These are phyloP conservation scores for Laupala kohalensis DNA, from an alignment of 1,140 invertebrate species.

Conservation along the genomic window DNA sequence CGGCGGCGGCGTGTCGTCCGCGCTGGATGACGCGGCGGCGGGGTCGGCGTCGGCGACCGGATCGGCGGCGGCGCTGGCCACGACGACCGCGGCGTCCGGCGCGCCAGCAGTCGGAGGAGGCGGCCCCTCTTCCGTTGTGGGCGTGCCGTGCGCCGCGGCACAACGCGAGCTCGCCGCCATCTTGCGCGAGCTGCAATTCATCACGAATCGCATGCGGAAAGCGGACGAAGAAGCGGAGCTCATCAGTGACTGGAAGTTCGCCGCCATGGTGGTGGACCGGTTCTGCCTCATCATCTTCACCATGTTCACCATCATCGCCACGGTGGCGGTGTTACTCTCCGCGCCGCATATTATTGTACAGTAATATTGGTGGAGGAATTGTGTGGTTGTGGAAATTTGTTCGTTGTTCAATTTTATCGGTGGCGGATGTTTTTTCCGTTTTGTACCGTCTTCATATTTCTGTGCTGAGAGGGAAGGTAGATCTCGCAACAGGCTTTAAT, in stretches of 20 bases:
- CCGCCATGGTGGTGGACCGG: conserved; percentile 96
- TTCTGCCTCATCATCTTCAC: conserved; percentile 95
- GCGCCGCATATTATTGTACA: conserved; percentile 93
- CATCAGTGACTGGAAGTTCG: conserved; percentile 97
- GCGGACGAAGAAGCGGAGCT: conserved; percentile 81
- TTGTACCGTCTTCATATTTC: too few relatives aligned
- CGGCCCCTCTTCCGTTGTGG: conserved; percentile 9
- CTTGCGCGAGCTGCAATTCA: conserved; percentile 84
- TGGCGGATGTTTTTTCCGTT: background rate
- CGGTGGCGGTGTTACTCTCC: conserved; percentile 80
- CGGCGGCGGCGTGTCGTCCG: conserved; percentile 34
- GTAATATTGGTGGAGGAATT: too few relatives aligned
- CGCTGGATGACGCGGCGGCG: conserved; percentile 77
- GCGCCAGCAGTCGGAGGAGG: background rate
- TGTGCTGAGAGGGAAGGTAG: too few relatives aligned
- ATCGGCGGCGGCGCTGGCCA: conserved; percentile 28
- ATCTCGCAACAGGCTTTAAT: too few relatives aligned
- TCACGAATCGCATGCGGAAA: conserved; percentile 79
- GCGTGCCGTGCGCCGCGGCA: conserved; percentile 22
- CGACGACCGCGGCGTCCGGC: conserved; percentile 8
- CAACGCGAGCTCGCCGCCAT: conserved; percentile 67
- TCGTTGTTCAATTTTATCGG: too few relatives aligned
- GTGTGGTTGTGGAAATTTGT: too few relatives aligned
- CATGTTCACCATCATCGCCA: conserved; percentile 89
- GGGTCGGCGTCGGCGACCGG: conserved; percentile 64